Conservation (phyloP, 2,113 vertebrate species). For the Paedocypris sp. region DNA sequence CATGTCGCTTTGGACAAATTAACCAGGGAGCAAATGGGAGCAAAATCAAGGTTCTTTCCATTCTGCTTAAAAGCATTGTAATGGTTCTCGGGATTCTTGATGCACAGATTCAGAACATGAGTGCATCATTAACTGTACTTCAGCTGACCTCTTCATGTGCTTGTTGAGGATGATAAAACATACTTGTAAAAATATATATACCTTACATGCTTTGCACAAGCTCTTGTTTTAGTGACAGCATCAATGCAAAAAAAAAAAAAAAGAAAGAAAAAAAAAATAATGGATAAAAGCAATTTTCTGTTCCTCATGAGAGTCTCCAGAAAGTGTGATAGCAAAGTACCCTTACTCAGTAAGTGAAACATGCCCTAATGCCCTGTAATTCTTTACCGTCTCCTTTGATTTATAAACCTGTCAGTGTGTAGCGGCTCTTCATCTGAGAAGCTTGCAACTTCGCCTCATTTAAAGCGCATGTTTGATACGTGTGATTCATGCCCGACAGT, state of each 20-base stretch:
- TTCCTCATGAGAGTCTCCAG: conserved; percentile 9
- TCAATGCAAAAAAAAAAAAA: background rate
- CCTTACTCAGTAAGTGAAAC: conserved; percentile 17
- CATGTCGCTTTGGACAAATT: no score
- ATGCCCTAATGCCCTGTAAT: conserved; percentile 8
- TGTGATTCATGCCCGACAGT: background rate
- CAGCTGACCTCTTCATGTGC: background rate
- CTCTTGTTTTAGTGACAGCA: background rate
- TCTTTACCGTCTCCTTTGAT: conserved; percentile 13
- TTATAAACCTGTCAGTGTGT: conserved; percentile 23
- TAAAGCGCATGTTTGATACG: background rate
- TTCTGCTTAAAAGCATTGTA: background rate
- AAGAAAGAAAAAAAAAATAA: background rate
- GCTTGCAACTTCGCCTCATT: background rate
- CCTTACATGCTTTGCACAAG: background rate
- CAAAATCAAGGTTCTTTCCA: no score
- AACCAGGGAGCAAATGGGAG: no score
- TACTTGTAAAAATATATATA: background rate
- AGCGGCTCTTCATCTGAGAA: background rate
- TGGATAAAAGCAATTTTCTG: conserved; percentile 6
- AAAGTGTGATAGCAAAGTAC: background rate
- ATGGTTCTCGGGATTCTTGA: no score
- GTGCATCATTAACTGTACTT: background rate
- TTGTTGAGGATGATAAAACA: background rate
- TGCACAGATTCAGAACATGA: no score